A percentile compares a stretch with the other conserved stretches of the same genome.
phyloP scores from a whole-genome alignment of 1,140 invertebrate genomes.

The Drosophila eugracilis region DNA sequence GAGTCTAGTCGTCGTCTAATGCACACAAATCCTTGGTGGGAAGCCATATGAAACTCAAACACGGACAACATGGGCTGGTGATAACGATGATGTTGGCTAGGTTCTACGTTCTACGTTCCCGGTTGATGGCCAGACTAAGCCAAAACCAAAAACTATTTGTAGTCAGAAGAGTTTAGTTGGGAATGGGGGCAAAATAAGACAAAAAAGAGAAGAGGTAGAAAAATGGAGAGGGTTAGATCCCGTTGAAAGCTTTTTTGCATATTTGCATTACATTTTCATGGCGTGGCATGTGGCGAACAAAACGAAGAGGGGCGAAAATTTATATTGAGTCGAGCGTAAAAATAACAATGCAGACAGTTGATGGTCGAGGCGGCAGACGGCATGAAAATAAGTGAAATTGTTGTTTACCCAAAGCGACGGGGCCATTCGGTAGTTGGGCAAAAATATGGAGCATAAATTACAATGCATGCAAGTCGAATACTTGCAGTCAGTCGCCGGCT shows the following conservation, averaged over 20 bases:
- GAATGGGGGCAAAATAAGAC: not conserved
- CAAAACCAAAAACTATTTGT: conserved; percentile 67
- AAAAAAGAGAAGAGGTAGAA: conserved; percentile 7
- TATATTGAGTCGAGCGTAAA: conserved; percentile 82
- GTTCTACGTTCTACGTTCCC: conserved; percentile 14
- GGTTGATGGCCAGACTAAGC: conserved; percentile 30
- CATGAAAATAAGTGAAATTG: conserved; percentile 83
- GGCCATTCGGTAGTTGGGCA: conserved; percentile 22
- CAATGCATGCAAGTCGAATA: conserved; percentile 58
- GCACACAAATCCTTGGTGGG: conserved; percentile 71
- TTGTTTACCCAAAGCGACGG: conserved; percentile 74
- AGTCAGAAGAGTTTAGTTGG: conserved; percentile 28
- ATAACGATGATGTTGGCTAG: conserved; percentile 75
- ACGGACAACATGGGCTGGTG: conserved; percentile 65
- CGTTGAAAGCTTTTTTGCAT: conserved; percentile 77
- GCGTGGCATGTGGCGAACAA: conserved; percentile 67
- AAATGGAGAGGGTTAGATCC: conserved; percentile 10
- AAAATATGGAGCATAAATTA: conserved; percentile 81
- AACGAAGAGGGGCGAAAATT: conserved; percentile 63
- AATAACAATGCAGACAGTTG: conserved; percentile 78
- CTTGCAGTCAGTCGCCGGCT: conserved; percentile 45
- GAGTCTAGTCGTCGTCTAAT: conserved; percentile 42
- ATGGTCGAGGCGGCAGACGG: conserved; percentile 66
- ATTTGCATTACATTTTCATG: conserved; percentile 80
- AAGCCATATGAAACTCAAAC: conserved; percentile 78